phyloP scores from a whole-genome alignment of 2,888 invertebrate genomes.

The Lepeophtheirus nordmannii region DNA sequence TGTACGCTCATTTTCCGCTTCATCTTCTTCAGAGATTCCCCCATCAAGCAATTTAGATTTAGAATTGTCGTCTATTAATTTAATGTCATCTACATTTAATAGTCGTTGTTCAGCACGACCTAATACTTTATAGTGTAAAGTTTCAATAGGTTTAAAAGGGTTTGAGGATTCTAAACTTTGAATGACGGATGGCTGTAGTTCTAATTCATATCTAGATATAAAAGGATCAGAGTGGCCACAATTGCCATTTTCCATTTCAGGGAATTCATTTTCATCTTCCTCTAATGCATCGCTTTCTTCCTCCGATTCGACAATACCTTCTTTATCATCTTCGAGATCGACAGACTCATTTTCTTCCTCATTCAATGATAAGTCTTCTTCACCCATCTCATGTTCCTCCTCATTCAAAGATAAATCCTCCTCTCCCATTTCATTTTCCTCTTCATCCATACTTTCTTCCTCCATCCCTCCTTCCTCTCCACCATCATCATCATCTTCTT shows the following conservation, averaged over 20 bases:
- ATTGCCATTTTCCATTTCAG: not conserved
- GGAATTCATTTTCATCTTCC: not conserved
- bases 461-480: not conserved
- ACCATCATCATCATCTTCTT: constrained; percentile 13
- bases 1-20: not conserved
- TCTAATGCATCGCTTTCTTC: not conserved
- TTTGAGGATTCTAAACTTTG: not conserved
- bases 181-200: not conserved
- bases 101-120: not conserved
- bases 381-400: not conserved
- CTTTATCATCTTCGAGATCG: not conserved
- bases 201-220: constrained; percentile 9
- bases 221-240: constrained; percentile 12
- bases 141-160: not conserved
- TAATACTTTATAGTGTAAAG: not conserved
- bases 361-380: not conserved
- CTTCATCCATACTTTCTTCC: not conserved
- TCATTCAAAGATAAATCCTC: not conserved
- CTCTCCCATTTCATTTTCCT: not conserved
- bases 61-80: not conserved
- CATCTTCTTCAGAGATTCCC: not conserved
- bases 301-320: not conserved
- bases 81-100: not conserved
- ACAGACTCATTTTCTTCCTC: not conserved
- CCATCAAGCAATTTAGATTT: not conserved